These are phyloP conservation scores for Tetraneura akinire DNA, from an alignment of 1,140 invertebrate species.

Conservation along the genomic window DNA sequence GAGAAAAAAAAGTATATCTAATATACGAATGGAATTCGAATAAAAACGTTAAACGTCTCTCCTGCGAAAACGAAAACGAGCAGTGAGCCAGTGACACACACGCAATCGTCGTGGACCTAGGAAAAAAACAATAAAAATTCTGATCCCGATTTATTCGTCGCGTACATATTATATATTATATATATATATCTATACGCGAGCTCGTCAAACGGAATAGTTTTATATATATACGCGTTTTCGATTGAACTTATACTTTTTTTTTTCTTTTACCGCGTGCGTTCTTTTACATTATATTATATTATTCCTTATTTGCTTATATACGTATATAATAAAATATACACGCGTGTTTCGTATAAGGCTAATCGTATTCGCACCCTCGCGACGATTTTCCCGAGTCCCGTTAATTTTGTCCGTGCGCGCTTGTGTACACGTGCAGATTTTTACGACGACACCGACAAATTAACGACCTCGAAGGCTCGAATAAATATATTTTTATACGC, in stretches of 20 bases:
- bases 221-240: background rate
- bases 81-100: slow-evolving; percentile 1
- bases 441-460: slow-evolving; percentile 46
- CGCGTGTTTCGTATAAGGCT: background rate
- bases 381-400: background rate
- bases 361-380: no score
- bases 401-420: background rate
- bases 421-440: no score
- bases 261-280: no score
- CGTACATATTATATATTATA: slow-evolving; percentile 1
- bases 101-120: background rate
- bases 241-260: no score
- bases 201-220: background rate
- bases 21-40: slow-evolving; percentile 44
- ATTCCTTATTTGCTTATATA: no score
- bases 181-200: background rate
- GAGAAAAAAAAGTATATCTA: background rate
- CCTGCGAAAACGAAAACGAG: no score
- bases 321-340: no score
- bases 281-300: no score
- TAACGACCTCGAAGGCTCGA: slow-evolving; percentile 32
- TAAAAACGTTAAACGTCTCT: slow-evolving; percentile 44
- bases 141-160: slow-evolving; percentile 49
- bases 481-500: no score
- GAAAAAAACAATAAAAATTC: slow-evolving; percentile 50